Conservation (phyloP, 2,113 vertebrate species). For the Paratilapia polleni region DNA sequence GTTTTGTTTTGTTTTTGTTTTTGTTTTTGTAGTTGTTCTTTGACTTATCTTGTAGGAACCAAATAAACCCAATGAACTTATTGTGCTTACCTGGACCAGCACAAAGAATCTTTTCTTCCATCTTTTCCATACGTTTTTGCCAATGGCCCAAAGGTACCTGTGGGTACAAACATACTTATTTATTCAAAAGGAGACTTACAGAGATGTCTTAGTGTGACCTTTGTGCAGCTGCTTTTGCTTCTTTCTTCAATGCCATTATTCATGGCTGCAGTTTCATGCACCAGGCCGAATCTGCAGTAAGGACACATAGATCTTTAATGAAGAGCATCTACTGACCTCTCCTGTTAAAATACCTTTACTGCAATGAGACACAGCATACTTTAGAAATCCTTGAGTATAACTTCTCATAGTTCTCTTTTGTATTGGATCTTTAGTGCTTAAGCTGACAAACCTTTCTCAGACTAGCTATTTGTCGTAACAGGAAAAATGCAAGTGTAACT, state of each 20-base stretch:
- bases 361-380: not conserved
- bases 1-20: not conserved
- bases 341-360: conserved; percentile 49
- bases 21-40: not conserved
- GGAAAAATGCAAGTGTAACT: not conserved
- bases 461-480: not conserved
- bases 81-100: conserved; percentile 92
- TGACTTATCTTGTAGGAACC: not conserved
- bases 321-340: conserved; percentile 66
- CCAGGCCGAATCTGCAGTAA: not conserved
- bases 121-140: conserved; percentile 99
- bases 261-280: not conserved
- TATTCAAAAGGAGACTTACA: not conserved
- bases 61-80: not conserved
- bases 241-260: not conserved
- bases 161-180: conserved; percentile 2
- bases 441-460: not conserved
- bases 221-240: not conserved
- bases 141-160: conserved; percentile 97
- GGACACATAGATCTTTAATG: not conserved
- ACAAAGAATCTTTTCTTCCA: conserved; percentile 99
- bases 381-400: no score
- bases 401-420: no score
- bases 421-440: not conserved
- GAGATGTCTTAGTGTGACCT: not conserved